Evolutionary conservation across 2,888 invertebrate species (phyloP), one percentile per base, ranked within the genome.

Genomic region (Drosophila fulvimacula): DNA sequence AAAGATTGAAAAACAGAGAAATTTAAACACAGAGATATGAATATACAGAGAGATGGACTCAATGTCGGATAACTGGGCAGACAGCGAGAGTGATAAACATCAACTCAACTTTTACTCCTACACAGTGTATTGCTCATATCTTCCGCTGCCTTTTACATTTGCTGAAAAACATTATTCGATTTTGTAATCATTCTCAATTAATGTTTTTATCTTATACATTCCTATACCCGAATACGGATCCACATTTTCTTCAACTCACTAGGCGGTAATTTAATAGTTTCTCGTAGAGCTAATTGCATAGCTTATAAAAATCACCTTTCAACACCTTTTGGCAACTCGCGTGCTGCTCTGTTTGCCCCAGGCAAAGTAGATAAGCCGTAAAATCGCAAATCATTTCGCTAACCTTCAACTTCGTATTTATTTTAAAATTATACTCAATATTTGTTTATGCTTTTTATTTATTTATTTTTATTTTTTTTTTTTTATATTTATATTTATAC

Each of bases 401-500:
- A 38, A 38, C 32, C 53, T 2, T 5, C 13, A 3, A 17, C 17
- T 17, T 7, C 7, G 19, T 51, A 24, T 36, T 15, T 51, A 34
- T 34, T 21, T 51, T 21, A 1, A 32, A 17, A 34, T 41, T 5
- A 15, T 21, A 21, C 21, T 51, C 5, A 39, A 19, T 32, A 52
- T 32, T 38, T 27, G 17, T 10, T 24, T 7, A 36, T 10, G 36
- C 3, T 52, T n/a, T 51, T 51, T 21, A 36, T n/a, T n/a, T n/a
- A n/a, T n/a, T n/a, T n/a, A n/a, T n/a, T n/a, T n/a, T n/a, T n/a
- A n/a, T n/a, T n/a, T n/a, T n/a, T n/a, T n/a, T n/a, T n/a, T n/a
- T n/a, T n/a, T n/a, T n/a, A n/a, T n/a, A n/a, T n/a, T n/a, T n/a
- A 52, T 52, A 38, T 52, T 38, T 52, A 38, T 11, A 11, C 10